phyloP scores from a whole-genome alignment of 2,888 invertebrate species.

The Leucophenga montana region DNA sequence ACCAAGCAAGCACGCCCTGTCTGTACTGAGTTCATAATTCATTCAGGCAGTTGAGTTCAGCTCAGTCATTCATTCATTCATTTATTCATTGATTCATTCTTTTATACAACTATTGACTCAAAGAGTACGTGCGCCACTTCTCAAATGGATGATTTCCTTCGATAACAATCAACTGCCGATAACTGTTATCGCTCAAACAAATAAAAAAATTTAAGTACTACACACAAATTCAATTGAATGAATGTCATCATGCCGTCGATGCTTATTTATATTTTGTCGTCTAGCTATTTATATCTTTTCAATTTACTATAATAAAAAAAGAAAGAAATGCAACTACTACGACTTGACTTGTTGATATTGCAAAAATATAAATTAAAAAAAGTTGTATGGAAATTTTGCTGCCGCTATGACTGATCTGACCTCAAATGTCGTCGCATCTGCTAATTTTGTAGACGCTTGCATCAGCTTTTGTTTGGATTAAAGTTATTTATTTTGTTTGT shows the following conservation, averaged over 20 bases:
- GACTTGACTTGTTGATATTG: no score
- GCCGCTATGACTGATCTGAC: background rate
- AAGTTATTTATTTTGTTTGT: background rate
- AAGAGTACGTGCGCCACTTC: no score
- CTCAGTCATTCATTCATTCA: background rate
- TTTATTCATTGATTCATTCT: background rate
- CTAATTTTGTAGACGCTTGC: slow-evolving; percentile 11
- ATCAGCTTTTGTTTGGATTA: slow-evolving; percentile 12
- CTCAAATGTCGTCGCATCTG: background rate
- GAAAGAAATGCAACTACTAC: no score
- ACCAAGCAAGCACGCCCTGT: background rate
- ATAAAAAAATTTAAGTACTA: no score
- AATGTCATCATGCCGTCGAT: no score
- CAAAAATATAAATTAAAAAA: background rate
- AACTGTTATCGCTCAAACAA: no score
- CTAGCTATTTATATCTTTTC: no score
- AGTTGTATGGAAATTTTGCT: background rate
- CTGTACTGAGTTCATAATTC: background rate
- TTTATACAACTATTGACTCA: no score
- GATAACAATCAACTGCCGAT: no score
- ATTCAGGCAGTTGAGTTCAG: background rate
- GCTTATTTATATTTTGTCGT: background rate
- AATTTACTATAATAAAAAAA: no score
- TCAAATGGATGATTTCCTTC: no score
- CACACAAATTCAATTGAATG: no score